Percentiles rank a stretch among this genome's conserved stretches.
Evolutionary conservation across 2,113 vertebrate species (phyloP).

Genomic region (Antigone vipio): DNA sequence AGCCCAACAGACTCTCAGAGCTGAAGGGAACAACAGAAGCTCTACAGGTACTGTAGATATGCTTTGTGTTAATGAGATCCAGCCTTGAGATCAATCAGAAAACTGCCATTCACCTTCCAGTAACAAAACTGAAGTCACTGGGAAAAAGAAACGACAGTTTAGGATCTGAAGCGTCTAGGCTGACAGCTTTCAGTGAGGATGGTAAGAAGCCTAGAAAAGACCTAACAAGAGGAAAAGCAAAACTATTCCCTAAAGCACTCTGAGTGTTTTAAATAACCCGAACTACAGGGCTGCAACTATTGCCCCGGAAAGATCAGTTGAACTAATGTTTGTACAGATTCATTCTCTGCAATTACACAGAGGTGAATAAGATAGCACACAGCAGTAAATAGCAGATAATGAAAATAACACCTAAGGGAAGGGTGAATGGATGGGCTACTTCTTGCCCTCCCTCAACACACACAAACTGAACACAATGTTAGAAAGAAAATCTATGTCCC

Average conservation of each 20-base stretch:
- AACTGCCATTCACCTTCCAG: background rate
- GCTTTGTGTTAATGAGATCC: background rate
- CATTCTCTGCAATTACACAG: background rate
- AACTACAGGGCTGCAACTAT: background rate
- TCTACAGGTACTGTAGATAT: background rate
- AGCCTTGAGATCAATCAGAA: background rate
- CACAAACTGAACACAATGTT: background rate
- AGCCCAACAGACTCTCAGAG: background rate
- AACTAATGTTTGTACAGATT: conserved; percentile 31
- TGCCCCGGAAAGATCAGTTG: background rate
- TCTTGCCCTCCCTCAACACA: background rate
- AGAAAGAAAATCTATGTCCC: background rate
- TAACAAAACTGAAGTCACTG: background rate
- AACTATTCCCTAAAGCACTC: background rate
- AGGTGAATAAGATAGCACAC: background rate
- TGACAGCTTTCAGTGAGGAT: background rate
- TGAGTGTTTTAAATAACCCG: background rate
- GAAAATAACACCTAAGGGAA: background rate
- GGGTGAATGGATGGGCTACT: background rate
- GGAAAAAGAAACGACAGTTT: background rate
- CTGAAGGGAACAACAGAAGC: background rate
- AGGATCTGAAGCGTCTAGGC: background rate
- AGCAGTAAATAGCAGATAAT: conserved; percentile 4
- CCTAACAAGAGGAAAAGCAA: background rate
- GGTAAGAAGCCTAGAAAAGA: background rate